Evolutionary conservation across 1,140 invertebrate genomes (phyloP).

Genomic region (Laupala kohalensis): DNA sequence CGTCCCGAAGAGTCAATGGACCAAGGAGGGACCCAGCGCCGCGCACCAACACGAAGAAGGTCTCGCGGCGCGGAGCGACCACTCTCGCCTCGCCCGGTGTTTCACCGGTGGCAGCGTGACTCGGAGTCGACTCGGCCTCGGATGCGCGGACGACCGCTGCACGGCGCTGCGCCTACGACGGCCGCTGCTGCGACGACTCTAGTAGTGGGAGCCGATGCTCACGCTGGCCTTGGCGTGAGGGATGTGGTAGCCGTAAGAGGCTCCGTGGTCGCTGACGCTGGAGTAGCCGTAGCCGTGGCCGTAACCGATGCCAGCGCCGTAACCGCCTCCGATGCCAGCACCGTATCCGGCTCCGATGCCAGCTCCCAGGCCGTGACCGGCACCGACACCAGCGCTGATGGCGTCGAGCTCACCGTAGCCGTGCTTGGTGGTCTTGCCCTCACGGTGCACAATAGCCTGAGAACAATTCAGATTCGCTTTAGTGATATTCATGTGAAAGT

Average conservation of each 20-base stretch:
- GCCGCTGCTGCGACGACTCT: background rate
- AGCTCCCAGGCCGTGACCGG: background rate
- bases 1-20: too few relatives aligned
- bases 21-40: background rate
- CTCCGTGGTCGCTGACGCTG: too few relatives aligned
- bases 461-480: too few relatives aligned
- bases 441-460: slow-evolving; percentile 14
- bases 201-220: background rate
- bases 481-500: too few relatives aligned
- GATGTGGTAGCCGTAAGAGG: background rate
- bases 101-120: too few relatives aligned
- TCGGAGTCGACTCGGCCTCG: too few relatives aligned
- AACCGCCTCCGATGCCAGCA: background rate
- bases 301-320: background rate
- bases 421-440: background rate
- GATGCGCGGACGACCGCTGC: too few relatives aligned
- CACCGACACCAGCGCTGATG: background rate
- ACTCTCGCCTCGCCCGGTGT: background rate
- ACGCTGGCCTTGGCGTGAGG: background rate
- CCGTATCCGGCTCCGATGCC: background rate
- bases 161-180: too few relatives aligned
- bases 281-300: background rate
- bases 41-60: background rate
- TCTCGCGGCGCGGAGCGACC: background rate
- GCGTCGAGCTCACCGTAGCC: background rate